These are phyloP conservation scores for Peribatodes rhomboidaria DNA, from an alignment of 2,888 invertebrate species.

Conservation along the genomic window DNA sequence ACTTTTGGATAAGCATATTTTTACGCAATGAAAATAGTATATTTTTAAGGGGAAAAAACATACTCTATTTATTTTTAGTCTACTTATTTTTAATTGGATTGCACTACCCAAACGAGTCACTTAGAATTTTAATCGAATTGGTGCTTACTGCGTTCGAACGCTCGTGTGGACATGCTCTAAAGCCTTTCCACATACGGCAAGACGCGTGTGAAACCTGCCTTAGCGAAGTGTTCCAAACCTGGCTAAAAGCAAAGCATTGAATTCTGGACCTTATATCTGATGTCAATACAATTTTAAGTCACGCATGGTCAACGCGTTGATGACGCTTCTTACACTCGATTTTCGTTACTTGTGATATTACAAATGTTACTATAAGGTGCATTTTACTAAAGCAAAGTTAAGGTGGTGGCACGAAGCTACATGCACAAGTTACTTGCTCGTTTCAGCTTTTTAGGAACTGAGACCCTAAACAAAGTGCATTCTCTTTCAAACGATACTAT, in stretches of 20 bases:
- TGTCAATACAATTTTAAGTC: no score
- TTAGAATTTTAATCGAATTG: neutral
- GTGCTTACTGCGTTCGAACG: constrained; percentile 9
- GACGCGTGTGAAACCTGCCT: neutral
- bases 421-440: neutral
- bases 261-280: neutral
- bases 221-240: neutral
- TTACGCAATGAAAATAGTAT: no score
- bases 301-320: no score
- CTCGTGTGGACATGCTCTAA: constrained; percentile 34
- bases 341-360: no score
- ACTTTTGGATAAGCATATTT: no score
- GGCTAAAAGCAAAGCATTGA: neutral
- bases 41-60: no score
- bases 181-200: neutral
- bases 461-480: no score
- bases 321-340: no score
- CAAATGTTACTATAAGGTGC: no score
- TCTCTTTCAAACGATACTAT: no score
- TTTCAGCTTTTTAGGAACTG: neutral
- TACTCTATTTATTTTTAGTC: no score
- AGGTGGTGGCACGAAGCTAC: neutral
- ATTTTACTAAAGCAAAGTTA: no score
- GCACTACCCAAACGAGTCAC: neutral
- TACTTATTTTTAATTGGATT: neutral